These are phyloP conservation scores for Drosophila pseudotalamancana DNA, from an alignment of 2,888 invertebrate species.

Conservation along the genomic window DNA sequence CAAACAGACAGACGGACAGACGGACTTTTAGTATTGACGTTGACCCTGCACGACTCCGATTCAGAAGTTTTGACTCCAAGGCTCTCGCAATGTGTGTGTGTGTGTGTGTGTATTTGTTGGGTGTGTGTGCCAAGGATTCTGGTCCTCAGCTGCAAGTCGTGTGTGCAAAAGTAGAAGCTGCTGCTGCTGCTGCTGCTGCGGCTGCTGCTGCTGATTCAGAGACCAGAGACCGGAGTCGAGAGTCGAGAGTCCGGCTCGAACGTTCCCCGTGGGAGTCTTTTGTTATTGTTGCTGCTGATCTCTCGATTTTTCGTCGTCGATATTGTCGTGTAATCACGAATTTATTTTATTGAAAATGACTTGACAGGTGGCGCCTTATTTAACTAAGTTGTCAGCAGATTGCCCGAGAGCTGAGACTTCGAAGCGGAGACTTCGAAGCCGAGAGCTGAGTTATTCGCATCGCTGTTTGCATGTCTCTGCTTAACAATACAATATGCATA, in stretches of 20 bases:
- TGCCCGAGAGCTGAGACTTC: background rate
- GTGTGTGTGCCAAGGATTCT: slow-evolving; percentile 65
- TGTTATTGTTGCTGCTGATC: slow-evolving; percentile 72
- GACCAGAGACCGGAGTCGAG: background rate
- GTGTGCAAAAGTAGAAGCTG: slow-evolving; percentile 46
- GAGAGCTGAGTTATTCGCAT: slow-evolving; percentile 7
- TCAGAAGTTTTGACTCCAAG: slow-evolving; percentile 75
- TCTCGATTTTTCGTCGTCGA: slow-evolving; percentile 74
- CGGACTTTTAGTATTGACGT: slow-evolving; percentile 65
- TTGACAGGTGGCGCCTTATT: slow-evolving; percentile 83
- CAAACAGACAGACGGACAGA: background rate
- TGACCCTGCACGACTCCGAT: slow-evolving; percentile 83
- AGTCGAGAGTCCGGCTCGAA: background rate
- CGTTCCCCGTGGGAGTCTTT: slow-evolving; percentile 77
- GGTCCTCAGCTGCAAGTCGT: slow-evolving; percentile 55
- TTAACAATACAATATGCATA: slow-evolving; percentile 25
- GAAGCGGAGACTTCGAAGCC: background rate
- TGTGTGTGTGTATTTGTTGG: slow-evolving; percentile 20
- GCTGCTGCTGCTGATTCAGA: slow-evolving; percentile 10
- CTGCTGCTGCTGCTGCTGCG: background rate
- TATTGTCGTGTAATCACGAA: slow-evolving; percentile 83
- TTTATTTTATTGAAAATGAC: slow-evolving; percentile 84
- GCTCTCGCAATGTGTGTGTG: slow-evolving; percentile 17
- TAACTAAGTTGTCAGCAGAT: slow-evolving; percentile 76
- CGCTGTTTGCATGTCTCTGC: slow-evolving; percentile 14